A percentile compares a stretch with the other conserved stretches of the same genome.
Conservation (phyloP, 2,797 vertebrate species). For the Bradypodion ventrale region DNA sequence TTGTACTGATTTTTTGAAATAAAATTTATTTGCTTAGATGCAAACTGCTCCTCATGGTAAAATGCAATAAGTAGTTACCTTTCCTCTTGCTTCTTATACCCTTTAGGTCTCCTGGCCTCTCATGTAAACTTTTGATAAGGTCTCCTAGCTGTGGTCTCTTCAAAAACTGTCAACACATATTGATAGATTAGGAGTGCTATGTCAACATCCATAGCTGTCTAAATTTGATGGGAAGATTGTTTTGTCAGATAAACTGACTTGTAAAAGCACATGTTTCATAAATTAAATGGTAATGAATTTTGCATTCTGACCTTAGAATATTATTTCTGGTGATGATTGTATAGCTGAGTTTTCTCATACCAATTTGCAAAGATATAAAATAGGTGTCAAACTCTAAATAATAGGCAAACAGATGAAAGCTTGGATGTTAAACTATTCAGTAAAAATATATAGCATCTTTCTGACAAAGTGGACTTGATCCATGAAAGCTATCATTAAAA, state of each 20-base stretch:
- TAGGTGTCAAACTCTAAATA: neutral
- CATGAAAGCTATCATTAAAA: no score
- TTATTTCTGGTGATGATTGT: neutral
- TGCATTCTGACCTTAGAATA: neutral
- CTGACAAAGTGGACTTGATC: no score
- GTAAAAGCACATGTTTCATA: neutral
- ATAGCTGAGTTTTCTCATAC: neutral
- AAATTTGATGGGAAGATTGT: neutral
- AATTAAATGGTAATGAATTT: slow-evolving; percentile 14
- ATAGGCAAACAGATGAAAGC: neutral
- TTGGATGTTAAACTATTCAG: neutral
- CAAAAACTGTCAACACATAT: neutral
- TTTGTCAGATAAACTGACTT: neutral
- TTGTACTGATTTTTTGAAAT: neutral
- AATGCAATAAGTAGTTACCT: neutral
- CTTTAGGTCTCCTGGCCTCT: neutral
- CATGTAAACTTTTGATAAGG: slow-evolving; percentile 1
- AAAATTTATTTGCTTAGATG: neutral
- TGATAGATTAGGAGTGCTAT: neutral
- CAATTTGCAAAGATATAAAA: neutral
- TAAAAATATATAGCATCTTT: neutral
- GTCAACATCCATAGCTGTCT: neutral
- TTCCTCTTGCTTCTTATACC: neutral
- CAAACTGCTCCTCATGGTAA: neutral
- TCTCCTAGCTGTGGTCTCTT: neutral